Conservation (phyloP, 2,888 invertebrate species). For the Mesopsocus fuscifrons region DNA sequence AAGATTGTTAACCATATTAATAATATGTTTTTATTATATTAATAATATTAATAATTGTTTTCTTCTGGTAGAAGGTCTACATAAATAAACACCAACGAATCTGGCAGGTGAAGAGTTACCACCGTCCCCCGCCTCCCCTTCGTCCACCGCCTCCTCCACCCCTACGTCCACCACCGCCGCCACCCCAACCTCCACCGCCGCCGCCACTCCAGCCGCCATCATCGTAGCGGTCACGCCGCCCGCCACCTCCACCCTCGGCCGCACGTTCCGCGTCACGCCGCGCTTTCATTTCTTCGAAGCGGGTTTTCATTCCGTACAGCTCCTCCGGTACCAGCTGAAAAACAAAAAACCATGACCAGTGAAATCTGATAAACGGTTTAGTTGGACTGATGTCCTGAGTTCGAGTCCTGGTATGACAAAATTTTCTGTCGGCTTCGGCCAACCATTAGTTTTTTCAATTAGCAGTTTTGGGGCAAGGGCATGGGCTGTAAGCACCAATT, state of each 20-base stretch:
- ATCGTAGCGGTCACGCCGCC: constrained; percentile 17
- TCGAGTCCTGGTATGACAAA: not conserved
- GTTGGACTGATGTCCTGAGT: constrained; percentile 2
- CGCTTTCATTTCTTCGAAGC: constrained; percentile 48
- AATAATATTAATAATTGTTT: no score
- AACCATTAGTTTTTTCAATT: no score
- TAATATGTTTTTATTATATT: no score
- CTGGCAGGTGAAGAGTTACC: not conserved
- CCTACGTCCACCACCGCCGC: constrained; percentile 10
- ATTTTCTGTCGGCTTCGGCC: no score
- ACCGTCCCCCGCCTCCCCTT: constrained; percentile 15
- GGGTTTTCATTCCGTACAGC: constrained; percentile 51
- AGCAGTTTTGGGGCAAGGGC: no score
- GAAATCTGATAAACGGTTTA: no score
- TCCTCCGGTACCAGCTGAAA: constrained; percentile 54
- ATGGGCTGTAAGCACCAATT: no score
- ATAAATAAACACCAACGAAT: no score
- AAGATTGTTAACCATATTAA: no score
- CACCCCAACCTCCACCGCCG: constrained; percentile 8
- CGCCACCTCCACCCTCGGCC: constrained; percentile 24
- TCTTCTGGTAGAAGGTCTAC: no score
- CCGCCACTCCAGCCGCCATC: constrained; percentile 10
- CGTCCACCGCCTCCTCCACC: constrained; percentile 18
- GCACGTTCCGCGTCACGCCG: constrained; percentile 35
- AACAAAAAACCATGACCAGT: not conserved